phyloP scores from a whole-genome alignment of 2,888 invertebrate genomes.

The Calameuta pallipes region DNA sequence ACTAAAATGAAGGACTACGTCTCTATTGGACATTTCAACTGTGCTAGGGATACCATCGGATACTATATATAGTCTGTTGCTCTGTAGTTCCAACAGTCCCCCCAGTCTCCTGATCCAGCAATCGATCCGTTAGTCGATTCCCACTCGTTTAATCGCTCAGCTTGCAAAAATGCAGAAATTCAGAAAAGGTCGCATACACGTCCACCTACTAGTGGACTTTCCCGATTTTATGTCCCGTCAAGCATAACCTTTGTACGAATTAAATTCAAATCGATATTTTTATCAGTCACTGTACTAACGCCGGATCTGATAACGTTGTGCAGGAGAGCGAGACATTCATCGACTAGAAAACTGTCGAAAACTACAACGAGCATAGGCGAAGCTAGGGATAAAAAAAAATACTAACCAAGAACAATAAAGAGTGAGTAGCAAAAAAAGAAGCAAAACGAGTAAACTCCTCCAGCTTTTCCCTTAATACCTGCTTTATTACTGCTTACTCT shows the following conservation, averaged over 20 bases:
- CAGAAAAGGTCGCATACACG: neutral
- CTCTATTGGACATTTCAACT: neutral
- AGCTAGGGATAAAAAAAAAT: neutral
- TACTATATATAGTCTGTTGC: neutral
- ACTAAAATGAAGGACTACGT: neutral
- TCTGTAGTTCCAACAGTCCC: neutral
- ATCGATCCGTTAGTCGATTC: neutral
- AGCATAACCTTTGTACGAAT: slow-evolving; percentile 36
- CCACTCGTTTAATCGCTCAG: neutral
- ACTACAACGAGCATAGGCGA: neutral
- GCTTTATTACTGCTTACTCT: slow-evolving; percentile 16
- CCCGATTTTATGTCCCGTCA: slow-evolving; percentile 37
- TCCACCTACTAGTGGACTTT: slow-evolving; percentile 17
- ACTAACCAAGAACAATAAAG: neutral
- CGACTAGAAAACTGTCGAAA: neutral
- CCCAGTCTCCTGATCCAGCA: neutral
- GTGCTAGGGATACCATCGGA: neutral
- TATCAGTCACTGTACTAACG: slow-evolving; percentile 25
- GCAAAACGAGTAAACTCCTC: slow-evolving; percentile 8
- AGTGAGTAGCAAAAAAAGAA: neutral
- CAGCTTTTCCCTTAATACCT: slow-evolving; percentile 15
- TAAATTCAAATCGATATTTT: slow-evolving; percentile 45
- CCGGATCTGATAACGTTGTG: neutral
- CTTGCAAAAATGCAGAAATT: neutral
- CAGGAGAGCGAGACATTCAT: neutral